Evolutionary conservation across 2,797 vertebrate genomes (phyloP).

Genomic region (Morus bassanus): DNA sequence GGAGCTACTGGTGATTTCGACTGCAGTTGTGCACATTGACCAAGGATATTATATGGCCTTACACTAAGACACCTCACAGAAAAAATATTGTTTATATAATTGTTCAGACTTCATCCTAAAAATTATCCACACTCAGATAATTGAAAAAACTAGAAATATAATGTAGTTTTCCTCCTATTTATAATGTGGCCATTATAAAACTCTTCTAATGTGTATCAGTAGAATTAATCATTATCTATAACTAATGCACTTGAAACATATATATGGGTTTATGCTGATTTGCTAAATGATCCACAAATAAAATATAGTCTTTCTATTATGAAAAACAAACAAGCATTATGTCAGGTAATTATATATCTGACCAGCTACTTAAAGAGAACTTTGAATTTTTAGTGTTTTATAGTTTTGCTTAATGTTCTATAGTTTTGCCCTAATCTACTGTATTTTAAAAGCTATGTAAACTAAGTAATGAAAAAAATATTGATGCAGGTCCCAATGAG

Average conservation of each 20-base stretch:
- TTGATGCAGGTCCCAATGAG: not conserved
- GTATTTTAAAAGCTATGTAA: not conserved
- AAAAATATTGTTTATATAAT: not conserved
- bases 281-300: constrained; percentile 1
- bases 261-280: not conserved
- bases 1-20: not conserved
- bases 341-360: not conserved
- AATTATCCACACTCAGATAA: not conserved
- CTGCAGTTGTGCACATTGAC: not conserved
- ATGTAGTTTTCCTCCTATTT: not conserved
- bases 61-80: not conserved
- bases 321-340: not conserved
- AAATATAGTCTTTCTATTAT: not conserved
- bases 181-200: not conserved
- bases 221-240: not conserved
- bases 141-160: not conserved
- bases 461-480: not conserved
- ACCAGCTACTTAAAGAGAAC: not conserved
- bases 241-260: not conserved
- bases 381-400: not conserved
- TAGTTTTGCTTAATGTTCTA: not conserved
- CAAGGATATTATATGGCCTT: not conserved
- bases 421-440: not conserved
- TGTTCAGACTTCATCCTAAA: not conserved
- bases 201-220: not conserved